These are phyloP conservation scores for Tricholaema leucomelas DNA, from an alignment of 2,113 vertebrate species.

Conservation along the genomic window DNA sequence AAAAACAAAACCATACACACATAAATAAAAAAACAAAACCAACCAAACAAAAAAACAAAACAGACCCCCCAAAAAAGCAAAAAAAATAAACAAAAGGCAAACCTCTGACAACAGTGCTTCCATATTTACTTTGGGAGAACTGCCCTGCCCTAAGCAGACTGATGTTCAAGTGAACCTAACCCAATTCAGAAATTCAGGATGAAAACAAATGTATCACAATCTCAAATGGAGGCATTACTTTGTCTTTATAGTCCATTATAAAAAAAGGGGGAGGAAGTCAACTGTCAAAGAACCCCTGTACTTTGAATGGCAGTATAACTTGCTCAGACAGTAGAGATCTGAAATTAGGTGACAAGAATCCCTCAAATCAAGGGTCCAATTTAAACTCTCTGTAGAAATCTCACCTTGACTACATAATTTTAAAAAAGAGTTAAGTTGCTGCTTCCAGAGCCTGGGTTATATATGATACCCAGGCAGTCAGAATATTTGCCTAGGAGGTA, in stretches of 20 bases:
- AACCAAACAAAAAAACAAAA: not conserved
- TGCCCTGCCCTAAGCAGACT: not conserved
- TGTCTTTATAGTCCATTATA: not conserved
- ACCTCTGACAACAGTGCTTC: not conserved
- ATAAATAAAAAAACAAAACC: not conserved
- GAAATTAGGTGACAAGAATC: not conserved
- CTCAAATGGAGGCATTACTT: not conserved
- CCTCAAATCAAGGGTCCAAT: accelerated
- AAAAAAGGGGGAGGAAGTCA: not conserved
- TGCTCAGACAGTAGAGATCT: not conserved
- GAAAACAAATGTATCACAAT: not conserved
- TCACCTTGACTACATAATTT: not conserved
- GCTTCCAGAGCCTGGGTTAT: not conserved
- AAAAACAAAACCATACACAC: not conserved
- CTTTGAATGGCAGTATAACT: not conserved
- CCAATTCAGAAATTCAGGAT: not conserved
- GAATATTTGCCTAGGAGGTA: not conserved
- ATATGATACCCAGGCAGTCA: not conserved
- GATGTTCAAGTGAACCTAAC: not conserved
- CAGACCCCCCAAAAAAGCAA: not conserved
- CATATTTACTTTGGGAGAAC: not conserved
- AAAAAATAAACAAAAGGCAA: not conserved
- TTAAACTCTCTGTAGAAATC: not conserved
- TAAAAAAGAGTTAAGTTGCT: not conserved
- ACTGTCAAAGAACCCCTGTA: not conserved